Percentiles rank a stretch among this genome's conserved stretches.
Conservation (phyloP, 2,113 vertebrate species). For the Natator depressus region DNA sequence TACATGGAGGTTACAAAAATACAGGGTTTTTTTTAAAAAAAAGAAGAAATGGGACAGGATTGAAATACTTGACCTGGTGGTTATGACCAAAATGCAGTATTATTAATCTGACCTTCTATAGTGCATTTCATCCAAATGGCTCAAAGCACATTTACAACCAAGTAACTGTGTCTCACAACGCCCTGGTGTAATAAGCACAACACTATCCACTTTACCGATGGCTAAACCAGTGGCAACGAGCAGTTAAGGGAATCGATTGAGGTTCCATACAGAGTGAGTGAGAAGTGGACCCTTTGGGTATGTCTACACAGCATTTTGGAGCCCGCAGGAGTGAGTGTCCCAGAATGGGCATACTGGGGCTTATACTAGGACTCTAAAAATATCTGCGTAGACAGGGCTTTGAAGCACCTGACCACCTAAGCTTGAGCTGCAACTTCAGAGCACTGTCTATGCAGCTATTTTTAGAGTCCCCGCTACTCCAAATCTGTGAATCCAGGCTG, state of each 20-base stretch:
- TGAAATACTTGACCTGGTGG: not conserved
- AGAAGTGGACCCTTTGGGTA: not conserved
- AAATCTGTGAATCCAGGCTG: too few relatives aligned
- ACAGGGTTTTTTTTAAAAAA: not conserved
- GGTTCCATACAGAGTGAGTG: not conserved
- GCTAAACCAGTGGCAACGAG: not conserved
- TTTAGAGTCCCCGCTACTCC: too few relatives aligned
- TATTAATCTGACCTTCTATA: not conserved
- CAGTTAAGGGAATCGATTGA: not conserved
- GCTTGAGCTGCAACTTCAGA: too few relatives aligned
- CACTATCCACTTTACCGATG: not conserved
- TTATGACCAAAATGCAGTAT: not conserved
- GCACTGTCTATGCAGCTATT: too few relatives aligned
- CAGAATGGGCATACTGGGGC: too few relatives aligned
- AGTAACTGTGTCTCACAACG: not conserved
- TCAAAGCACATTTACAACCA: not conserved
- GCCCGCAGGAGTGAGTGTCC: not conserved
- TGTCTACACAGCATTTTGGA: not conserved
- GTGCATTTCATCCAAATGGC: not conserved
- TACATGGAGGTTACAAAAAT: slow-evolving; percentile 46
- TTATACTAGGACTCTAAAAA: not conserved
- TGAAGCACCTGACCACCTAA: too few relatives aligned
- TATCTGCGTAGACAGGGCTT: not conserved
- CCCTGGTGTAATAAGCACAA: not conserved
- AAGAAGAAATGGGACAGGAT: slow-evolving; percentile 38